These are phyloP conservation scores for Salvelinus fontinalis DNA, from an alignment of 2,113 vertebrate genomes.

Conservation along the genomic window DNA sequence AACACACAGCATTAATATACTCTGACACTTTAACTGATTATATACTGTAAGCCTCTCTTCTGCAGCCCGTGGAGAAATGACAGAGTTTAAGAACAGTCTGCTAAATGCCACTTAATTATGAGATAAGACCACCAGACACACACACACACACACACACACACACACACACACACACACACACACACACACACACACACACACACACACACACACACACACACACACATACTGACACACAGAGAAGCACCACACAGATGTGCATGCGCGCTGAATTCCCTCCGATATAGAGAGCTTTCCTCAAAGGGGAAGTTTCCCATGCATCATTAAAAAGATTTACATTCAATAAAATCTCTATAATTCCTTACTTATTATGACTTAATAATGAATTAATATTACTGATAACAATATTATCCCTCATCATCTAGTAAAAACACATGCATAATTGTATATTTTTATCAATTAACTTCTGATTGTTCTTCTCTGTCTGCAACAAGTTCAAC, in stretches of 20 bases:
- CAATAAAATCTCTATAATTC: too few species aligned
- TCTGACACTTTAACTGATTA: slow-evolving; percentile 65
- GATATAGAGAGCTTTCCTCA: neutral
- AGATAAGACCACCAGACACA: slow-evolving; percentile 47
- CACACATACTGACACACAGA: slow-evolving; percentile 32
- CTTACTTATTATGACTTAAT: too few species aligned
- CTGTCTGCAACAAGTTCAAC: too few species aligned
- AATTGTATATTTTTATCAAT: too few species aligned
- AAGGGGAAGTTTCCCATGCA: too few species aligned
- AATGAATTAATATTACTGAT: too few species aligned
- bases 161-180: slow-evolving; percentile 45
- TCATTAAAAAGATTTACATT: too few species aligned
- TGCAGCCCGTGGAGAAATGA: slow-evolving; percentile 44
- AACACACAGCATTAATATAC: slow-evolving; percentile 60
- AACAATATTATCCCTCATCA: too few species aligned
- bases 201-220: slow-evolving; percentile 17
- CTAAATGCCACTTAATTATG: slow-evolving; percentile 73
- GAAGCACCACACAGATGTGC: neutral
- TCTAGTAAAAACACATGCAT: too few species aligned
- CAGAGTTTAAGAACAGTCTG: slow-evolving; percentile 58
- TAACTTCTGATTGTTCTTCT: too few species aligned
- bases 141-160: slow-evolving; percentile 17
- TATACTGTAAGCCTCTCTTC: slow-evolving; percentile 52
- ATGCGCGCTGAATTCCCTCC: neutral
- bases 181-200: slow-evolving; percentile 28